Base-by-base conservation (phyloP, 2,797 vertebrate genomes). In the Enteromius trimaculatus region DNA sequence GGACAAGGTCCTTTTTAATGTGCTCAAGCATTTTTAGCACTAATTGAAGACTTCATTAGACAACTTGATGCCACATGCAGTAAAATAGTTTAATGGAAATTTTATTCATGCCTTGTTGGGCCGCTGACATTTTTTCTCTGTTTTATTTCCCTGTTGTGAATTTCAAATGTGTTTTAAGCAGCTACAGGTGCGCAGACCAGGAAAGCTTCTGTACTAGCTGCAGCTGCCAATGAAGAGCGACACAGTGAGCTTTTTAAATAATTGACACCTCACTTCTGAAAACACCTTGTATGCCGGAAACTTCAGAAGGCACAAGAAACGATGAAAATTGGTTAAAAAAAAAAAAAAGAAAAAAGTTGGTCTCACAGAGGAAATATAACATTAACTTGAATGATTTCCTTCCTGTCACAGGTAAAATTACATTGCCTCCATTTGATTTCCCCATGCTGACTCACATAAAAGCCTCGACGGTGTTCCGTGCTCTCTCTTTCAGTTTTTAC, bases 31-130 rank as follows among this genome's bases (percentile, higher is more conserved):
- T 89, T 79, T 85, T 84, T 88, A 68, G 84, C 51, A 85, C 85
- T 88, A 91, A 92, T 90, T 84, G 81, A 90, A 84, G 81, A 90
- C 77, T 74, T 88, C 84, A 88, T 88, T 85, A 88, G 81, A 84
- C 65, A 70, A 84, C 34, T 62, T 58, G 88, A 88, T 88, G 81
- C 77, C 74, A 89, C 85, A 89, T 85, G 75, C 88, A 78, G 85
- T 90, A 88, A 90, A 91, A 88, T 83, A 87, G 77, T 87, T 83
- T 60, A 85, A 84, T 86, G 69, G 69, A 79, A 81, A 85, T 84
- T 87, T 34, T 23, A 64, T 79, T 72, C 51, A 70, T 83, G 77
- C 72, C 74, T 85, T 83, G 58, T 81, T 80, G 72, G 80, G 34
- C 68, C 13, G 16, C 71, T 39, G 53, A 81, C 58, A 72, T 58